These are phyloP conservation scores for Orchesella cincta DNA, from an alignment of 1,140 invertebrate genomes.

Conservation along the genomic window DNA sequence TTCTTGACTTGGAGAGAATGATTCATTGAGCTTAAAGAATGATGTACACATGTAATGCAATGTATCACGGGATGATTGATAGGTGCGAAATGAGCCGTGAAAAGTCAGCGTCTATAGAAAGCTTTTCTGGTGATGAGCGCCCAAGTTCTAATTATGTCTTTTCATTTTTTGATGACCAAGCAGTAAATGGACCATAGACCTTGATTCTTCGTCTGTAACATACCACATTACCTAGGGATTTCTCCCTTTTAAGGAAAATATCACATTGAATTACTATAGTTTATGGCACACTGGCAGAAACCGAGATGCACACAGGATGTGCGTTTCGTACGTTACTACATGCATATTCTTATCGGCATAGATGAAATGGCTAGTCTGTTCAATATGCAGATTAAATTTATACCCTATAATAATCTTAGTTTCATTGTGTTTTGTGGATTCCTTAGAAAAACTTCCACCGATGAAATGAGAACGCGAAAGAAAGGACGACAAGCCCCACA, in stretches of 20 bases:
- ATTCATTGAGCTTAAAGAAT: too few relatives aligned
- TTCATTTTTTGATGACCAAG: not conserved
- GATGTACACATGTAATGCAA: too few relatives aligned
- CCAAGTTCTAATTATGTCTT: not conserved
- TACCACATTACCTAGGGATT: too few relatives aligned
- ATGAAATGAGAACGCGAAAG: conserved; percentile 41
- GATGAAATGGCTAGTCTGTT: too few relatives aligned
- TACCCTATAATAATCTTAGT: not conserved
- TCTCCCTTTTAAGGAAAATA: not conserved
- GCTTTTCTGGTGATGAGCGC: not conserved
- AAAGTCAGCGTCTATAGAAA: not conserved
- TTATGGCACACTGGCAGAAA: too few relatives aligned
- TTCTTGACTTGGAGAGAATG: too few relatives aligned
- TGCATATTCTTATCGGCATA: too few relatives aligned
- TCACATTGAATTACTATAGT: not conserved
- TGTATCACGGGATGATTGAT: not conserved
- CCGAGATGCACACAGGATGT: too few relatives aligned
- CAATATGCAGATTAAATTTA: not conserved
- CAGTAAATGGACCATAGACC: not conserved
- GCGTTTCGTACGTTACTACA: too few relatives aligned
- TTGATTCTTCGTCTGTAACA: not conserved
- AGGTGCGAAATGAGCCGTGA: not conserved
- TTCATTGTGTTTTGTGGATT: conserved; percentile 3
- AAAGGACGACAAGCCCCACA: conserved; percentile 30
- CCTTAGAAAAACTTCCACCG: conserved; percentile 20